Base-by-base conservation (phyloP, 2,113 vertebrate genomes). In the Nematolebias whitei region DNA sequence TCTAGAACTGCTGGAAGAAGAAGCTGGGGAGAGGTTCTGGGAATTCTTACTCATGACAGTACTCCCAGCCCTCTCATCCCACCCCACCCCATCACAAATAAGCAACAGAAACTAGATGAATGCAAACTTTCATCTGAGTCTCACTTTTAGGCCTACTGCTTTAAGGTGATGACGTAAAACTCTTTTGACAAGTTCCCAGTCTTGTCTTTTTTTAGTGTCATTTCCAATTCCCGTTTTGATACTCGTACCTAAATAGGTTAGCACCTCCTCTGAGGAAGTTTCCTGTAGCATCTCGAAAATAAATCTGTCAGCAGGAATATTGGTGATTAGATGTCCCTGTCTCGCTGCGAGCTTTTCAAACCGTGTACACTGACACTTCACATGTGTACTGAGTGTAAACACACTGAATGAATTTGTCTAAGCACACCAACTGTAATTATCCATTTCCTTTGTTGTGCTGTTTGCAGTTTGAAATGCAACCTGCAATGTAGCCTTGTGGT, bases 371-470 rank as follows among this genome's bases (percentile, higher is more conserved):
- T 14, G 6, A 2, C 40, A 32, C 18, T 12, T 12, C 70, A 57
- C 41, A 45, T 52, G 35, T 73, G 64, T 74, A 56, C 18, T 23
- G 39, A 35, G 49, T 35, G 61, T 53, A 45, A 41, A 63, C 35
- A 23, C 50, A 32, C 44, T 44, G 29, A 61, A 12, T 67, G 48
- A 20, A 55, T 70, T 67, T 76, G 64, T 64, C n/a, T 41, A 43
- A 35, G 51, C 19, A 38, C 38, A 58, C 56, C 56, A 59, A 75
- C 61, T 20, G 20, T 76, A 61, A 71, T 79, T 73, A 76, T 62
- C 71, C 54, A 62, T 78, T 82, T 83, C 74, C 74, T 84, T 79
- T 69, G 75, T 68, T 68, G 59, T 55, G 40, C 64, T 78, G 74
- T 71, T 72, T 76, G 47, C 63, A 74, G 53, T 76, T 64, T 76